Base-by-base conservation (phyloP, 1,140 invertebrate species). In the Zaprionus davidi region DNA sequence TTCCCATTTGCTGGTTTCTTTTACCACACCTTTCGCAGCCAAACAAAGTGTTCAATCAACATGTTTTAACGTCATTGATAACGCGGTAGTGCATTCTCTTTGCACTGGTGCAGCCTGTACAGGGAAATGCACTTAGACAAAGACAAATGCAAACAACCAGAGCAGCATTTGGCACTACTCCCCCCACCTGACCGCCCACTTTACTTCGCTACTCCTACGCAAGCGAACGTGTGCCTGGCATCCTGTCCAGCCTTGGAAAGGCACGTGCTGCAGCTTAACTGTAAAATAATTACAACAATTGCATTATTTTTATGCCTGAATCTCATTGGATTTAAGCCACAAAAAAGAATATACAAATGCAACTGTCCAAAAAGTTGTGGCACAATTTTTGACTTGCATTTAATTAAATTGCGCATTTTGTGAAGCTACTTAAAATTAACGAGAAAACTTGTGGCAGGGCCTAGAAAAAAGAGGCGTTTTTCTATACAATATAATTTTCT, bases 221-320 rank as follows among this genome's bases (percentile, higher is more conserved):
- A n/a, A 28, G 24, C 22, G 46, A 66, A 79, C 80, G 77, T 87
- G 82, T 57, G 57, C 63, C 26, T 49, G 70, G 59, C 13, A 66
- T 58, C 60, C 71, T 66, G 67, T 9, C 49, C 59, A 64, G 26
- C 15, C 15, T 46, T 15, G 36, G 44, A 11, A 64, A 51, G 56
- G 56, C 84, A 84, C 78, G 84, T 88, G 81, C 84, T 65, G 58
- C 65, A 74, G 71, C 70, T 83, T 58, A 51, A 64, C 73, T 78
- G 41, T 60, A 60, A 83, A 78, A 88, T 81, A 88, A 84, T 87
- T 87, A 87, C 55, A 79, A 71, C 80, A 87, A 87, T 87, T 87
- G 84, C 78, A 87, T 87, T 79, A 84, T 72, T 79, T 79, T 76
- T 57, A 72, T 72, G 80, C 44, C 51, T 53, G 51, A 71, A 81